Percentiles rank a stretch among this genome's conserved stretches.
phyloP scores from a whole-genome alignment of 2,113 vertebrate species.

The Sarotherodon lohbergeri region DNA sequence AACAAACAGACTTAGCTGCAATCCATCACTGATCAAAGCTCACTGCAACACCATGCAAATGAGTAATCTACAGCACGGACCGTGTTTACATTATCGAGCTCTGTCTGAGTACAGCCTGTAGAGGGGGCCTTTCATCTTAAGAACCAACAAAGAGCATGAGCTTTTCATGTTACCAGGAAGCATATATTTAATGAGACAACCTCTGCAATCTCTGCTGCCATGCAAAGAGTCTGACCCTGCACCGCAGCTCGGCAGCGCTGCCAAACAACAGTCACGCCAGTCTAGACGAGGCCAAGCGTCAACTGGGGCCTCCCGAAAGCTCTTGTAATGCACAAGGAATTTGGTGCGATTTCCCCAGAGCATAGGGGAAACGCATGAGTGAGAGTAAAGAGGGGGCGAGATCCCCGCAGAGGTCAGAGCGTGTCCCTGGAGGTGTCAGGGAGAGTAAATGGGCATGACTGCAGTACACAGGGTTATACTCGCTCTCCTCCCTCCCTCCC shows the following conservation, averaged over 20 bases:
- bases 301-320: conserved; percentile 27
- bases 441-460: conserved; percentile 58
- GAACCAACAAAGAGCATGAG: conserved; percentile 19
- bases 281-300: conserved; percentile 41
- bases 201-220: conserved; percentile 32
- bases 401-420: conserved; percentile 53
- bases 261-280: conserved; percentile 36
- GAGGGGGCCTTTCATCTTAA: conserved; percentile 29
- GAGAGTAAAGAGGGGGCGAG: conserved; percentile 35
- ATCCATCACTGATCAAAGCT: background rate
- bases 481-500: background rate
- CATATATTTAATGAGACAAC: conserved; percentile 51
- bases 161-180: conserved; percentile 49
- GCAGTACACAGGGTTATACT: conserved; percentile 37
- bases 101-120: conserved; percentile 12
- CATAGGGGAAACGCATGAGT: conserved; percentile 46
- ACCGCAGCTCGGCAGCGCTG: background rate
- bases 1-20: background rate
- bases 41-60: conserved; percentile 44
- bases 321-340: conserved; percentile 52
- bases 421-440: conserved; percentile 46
- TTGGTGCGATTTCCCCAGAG: conserved; percentile 40
- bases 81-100: background rate
- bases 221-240: conserved; percentile 36
- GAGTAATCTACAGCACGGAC: conserved; percentile 23